Base-by-base conservation (phyloP, 2,888 invertebrate genomes). In the Globia sparganii region DNA sequence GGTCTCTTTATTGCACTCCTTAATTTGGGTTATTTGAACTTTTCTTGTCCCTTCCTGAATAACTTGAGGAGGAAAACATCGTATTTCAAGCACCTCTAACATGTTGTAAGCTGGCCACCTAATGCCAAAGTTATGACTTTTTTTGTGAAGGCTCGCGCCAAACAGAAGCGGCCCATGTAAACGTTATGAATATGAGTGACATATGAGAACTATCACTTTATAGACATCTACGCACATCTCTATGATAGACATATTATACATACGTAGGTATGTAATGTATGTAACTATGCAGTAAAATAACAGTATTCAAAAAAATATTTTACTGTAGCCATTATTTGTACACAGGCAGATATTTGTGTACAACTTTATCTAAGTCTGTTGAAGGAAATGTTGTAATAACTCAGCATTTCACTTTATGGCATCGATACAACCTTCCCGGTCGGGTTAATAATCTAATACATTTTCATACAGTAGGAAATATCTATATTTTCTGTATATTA, bases 21-120 rank as follows among this genome's bases (percentile, higher is more conserved):
- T 94, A 94, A 94, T 94, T 94, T 93, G 90, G 93, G 93, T 93
- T 94, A 94, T 94, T 94, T 94, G 92, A 94, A 94, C 93, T 94
- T 93, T 93, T 92, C 93, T 92, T 91, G 91, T 93, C 92, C 93
- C 91, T 91, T 91, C 88, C 91, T 91, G 90, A 91, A 93, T 92
- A 90, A 91, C 91, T 91, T 88, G 85, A 87, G 89, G 87, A 90
- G 86, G 88, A 91, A 93, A 91, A 91, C 90, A 90, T 90, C 90
- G 88, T 92, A 90, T 91, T 88, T 90, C 87, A 89, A 87, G 85
- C 89, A 90, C 89, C 90, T 90, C 84, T 86, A 88, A 85, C 89
- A 86, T 90, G 89, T 83, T 90, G 89, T 84, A 74, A 74, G 80
- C 73, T 72, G 80, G 77, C 72, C 80, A 79, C 78, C 83, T 91